Percentiles rank a stretch among this genome's conserved stretches.
Conservation (phyloP, 2,797 vertebrate genomes). For the Protosalanx chinensis region DNA sequence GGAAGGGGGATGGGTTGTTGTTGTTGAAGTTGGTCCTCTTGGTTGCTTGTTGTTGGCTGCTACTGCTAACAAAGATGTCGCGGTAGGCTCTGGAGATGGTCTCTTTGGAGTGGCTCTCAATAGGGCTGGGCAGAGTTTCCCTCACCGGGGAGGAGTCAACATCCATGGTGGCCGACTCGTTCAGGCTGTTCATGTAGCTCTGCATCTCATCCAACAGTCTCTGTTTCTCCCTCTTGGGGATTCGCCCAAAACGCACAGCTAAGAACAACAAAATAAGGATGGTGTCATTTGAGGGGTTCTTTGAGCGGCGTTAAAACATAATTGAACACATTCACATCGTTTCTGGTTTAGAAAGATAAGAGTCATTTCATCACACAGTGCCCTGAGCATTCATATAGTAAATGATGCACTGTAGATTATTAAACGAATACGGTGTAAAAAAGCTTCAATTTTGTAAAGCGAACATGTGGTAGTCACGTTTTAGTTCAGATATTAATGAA, state of each 20-base stretch:
- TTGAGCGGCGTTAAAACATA: no score
- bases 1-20: slow-evolving; percentile 52
- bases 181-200: slow-evolving; percentile 67
- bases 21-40: slow-evolving; percentile 57
- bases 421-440: not conserved
- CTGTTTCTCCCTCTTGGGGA: slow-evolving; percentile 68
- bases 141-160: slow-evolving; percentile 41
- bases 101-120: slow-evolving; percentile 69
- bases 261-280: slow-evolving; percentile 10
- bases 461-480: not conserved
- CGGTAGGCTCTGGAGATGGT: slow-evolving; percentile 76
- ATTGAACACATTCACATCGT: not conserved
- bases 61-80: slow-evolving; percentile 65
- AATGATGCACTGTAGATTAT: not conserved
- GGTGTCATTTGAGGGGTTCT: slow-evolving; percentile 13
- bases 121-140: slow-evolving; percentile 52
- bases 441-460: no score
- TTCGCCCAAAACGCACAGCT: slow-evolving; percentile 68
- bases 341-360: slow-evolving; percentile 3
- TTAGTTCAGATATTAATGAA: slow-evolving; percentile 11
- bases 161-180: slow-evolving; percentile 47
- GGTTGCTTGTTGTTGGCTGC: slow-evolving; percentile 56
- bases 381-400: no score
- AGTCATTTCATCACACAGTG: no score
- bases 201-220: slow-evolving; percentile 67